Base-by-base conservation (phyloP, 2,797 vertebrate species). In the Acanthopagrus latus region DNA sequence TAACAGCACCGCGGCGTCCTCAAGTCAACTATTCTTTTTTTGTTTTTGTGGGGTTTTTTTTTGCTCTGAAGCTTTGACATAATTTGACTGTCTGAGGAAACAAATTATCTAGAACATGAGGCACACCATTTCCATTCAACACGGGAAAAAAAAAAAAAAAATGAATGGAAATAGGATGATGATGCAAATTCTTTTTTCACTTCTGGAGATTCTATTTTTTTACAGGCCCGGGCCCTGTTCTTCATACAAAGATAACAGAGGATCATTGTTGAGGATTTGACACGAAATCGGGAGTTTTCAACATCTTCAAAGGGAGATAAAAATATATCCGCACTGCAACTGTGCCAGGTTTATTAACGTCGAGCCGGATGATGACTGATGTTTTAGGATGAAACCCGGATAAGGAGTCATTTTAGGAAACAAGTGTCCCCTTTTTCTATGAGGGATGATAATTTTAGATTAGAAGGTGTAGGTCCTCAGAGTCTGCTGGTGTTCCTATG, bases 151-250 rank as follows among this genome's bases (percentile, higher is more conserved):
- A n/a, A n/a, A 11, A 14, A 33, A 8, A 38, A 38, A 57, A 41
- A 57, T n/a, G 1, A 23, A 64, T 17, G 50, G 46, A 73, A 27
- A 44, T 27, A 48, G 8, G 50, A n/a, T 46, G 56, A 76, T 23
- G 9, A 18, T 27, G 23, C 9, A 21, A 1, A 18, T 17, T 43
- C 7, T 8, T 47, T 27, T 27, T 56, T 59, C 20, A 25, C 47
- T 73, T 62, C 10, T 1, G 6, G 73, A 55, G 65, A 41, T 18
- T 4, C 56, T 50, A 54, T 54, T 81, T 48, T 60, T 67, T 27
- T n/a, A 44, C 23, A 48, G 0, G 18, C 47, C 16, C 25, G 23
- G 23, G 54, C 52, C 20, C 20, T 38, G 14, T 51, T 23, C 11
- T 38, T 25, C 10, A 2, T 29, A n/a, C 13, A 7, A 16, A 56